These are phyloP conservation scores for Chydorus sphaericus DNA, from an alignment of 2,888 invertebrate species.

Conservation along the genomic window DNA sequence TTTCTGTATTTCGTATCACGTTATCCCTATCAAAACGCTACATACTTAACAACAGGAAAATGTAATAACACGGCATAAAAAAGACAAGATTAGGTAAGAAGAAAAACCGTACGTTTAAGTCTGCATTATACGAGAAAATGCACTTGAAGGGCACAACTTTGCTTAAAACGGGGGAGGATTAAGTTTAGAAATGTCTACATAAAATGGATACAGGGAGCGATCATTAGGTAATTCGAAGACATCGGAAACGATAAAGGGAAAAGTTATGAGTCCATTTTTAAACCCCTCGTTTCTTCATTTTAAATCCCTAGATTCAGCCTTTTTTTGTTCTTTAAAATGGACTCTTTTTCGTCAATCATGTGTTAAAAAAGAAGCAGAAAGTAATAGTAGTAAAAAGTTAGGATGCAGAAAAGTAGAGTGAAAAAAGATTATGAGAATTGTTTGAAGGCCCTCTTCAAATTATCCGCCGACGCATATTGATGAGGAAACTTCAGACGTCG, in stretches of 20 bases:
- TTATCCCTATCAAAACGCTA: no score
- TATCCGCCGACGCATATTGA: conserved; percentile 20
- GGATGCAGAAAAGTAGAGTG: background rate
- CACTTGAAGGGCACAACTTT: no score
- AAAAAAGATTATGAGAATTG: background rate
- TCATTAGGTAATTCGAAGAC: background rate
- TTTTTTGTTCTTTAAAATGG: background rate
- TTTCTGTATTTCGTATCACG: no score
- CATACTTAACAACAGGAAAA: no score
- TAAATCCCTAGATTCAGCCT: background rate
- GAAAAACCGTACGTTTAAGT: no score
- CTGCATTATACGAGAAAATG: no score
- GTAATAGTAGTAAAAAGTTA: background rate
- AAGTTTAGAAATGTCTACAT: no score
- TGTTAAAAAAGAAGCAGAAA: background rate
- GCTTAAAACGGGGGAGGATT: no score
- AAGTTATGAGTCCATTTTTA: background rate
- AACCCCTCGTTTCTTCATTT: background rate
- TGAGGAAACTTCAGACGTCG: conserved; percentile 31
- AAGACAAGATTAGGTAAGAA: no score
- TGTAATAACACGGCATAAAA: no score
- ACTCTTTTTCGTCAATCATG: background rate
- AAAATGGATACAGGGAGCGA: no score
- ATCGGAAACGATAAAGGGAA: background rate
- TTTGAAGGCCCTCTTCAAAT: conserved; percentile 19